Conservation (phyloP, 2,888 invertebrate species). For the Tetanocera ferruginea region DNA sequence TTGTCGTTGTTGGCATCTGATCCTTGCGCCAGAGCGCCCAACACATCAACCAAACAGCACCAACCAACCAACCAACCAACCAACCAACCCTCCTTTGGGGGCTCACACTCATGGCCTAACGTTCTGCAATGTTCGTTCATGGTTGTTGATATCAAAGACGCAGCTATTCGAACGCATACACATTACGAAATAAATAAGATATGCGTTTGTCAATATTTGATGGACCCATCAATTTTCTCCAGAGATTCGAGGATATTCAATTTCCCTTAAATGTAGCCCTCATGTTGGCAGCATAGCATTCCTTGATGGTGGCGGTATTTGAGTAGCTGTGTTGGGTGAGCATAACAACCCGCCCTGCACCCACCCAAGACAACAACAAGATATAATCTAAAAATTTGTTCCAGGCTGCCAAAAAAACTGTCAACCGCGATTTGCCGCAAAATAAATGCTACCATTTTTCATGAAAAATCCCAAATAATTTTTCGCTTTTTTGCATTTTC, state of each 20-base stretch:
- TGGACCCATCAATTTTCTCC: slow-evolving; percentile 59
- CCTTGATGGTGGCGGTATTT: too few species aligned
- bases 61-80: neutral
- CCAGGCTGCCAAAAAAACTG: neutral
- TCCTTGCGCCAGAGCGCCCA: neutral
- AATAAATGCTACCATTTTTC: slow-evolving; percentile 19
- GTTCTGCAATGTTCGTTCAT: too few species aligned
- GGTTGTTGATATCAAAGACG: too few species aligned
- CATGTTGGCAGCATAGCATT: too few species aligned
- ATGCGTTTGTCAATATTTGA: slow-evolving; percentile 62
- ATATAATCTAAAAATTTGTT: neutral
- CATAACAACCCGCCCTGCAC: too few species aligned
- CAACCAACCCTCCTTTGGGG: neutral
- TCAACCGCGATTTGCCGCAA: slow-evolving; percentile 13
- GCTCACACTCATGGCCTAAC: too few species aligned
- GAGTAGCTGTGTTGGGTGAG: too few species aligned
- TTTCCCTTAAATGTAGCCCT: slow-evolving; percentile 7
- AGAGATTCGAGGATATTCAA: slow-evolving; percentile 25
- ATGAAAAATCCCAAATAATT: neutral
- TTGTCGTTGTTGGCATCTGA: neutral
- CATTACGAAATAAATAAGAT: slow-evolving; percentile 49
- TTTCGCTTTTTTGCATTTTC: too few species aligned
- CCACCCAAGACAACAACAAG: too few species aligned
- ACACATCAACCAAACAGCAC: neutral
- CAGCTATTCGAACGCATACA: neutral